phyloP scores from a whole-genome alignment of 1,140 invertebrate species.

The Dermatophagoides farinae region DNA sequence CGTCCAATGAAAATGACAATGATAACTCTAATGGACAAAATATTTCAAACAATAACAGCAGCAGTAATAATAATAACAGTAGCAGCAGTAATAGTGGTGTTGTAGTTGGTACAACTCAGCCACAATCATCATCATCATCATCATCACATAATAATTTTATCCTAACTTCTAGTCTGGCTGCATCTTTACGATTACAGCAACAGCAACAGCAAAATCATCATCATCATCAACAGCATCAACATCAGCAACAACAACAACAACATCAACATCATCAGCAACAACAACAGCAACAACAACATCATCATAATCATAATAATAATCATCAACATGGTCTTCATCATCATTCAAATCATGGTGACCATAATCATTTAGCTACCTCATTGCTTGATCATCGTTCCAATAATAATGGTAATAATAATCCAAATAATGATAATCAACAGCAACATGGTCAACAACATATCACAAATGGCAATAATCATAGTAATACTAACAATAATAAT shows the following conservation, averaged over 20 bases:
- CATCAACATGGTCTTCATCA: too few relatives aligned
- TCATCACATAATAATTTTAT: neutral
- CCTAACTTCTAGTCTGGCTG: too few relatives aligned
- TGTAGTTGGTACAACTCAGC: too few relatives aligned
- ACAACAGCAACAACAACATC: neutral
- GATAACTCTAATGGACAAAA: neutral
- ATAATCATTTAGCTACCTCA: too few relatives aligned
- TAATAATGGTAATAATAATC: neutral
- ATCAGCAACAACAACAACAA: too few relatives aligned
- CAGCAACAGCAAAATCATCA: neutral
- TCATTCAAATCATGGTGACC: too few relatives aligned
- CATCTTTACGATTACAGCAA: constrained; percentile 1
- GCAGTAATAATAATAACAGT: neutral
- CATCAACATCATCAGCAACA: neutral
- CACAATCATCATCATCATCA: neutral
- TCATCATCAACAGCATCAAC: too few relatives aligned
- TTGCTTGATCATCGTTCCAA: too few relatives aligned
- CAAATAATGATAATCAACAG: too few relatives aligned
- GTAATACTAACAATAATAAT: neutral
- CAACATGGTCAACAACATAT: constrained; percentile 10
- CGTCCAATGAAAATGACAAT: neutral
- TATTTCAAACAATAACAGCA: neutral
- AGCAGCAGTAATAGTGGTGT: too few relatives aligned
- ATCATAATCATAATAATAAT: too few relatives aligned
- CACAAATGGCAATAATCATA: neutral